phyloP scores from a whole-genome alignment of 2,797 vertebrate genomes.

The Premnoplex brunnescens region DNA sequence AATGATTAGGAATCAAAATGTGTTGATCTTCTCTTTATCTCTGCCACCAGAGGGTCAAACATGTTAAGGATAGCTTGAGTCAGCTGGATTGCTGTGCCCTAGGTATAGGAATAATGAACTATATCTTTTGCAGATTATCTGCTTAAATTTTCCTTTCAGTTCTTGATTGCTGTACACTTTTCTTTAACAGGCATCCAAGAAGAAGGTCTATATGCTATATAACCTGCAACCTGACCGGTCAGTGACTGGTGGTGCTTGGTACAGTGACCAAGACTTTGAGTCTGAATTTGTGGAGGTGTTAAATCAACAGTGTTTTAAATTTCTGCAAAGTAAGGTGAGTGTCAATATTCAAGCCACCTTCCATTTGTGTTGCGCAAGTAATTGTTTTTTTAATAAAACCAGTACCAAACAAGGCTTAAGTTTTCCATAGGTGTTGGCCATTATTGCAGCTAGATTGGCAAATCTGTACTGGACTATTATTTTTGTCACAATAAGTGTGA shows the following conservation, averaged over 20 bases:
- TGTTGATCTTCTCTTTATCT: not conserved
- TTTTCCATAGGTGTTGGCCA: not conserved
- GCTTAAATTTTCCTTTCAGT: not conserved
- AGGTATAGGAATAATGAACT: not conserved
- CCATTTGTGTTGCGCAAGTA: not conserved
- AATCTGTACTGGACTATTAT: not conserved
- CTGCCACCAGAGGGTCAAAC: not conserved
- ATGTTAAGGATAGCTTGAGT: not conserved
- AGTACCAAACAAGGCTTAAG: not conserved
- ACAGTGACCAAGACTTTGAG: slow-evolving; percentile 98
- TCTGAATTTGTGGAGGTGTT: slow-evolving; percentile 98
- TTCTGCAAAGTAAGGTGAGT: slow-evolving; percentile 92
- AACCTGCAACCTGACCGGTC: slow-evolving; percentile 95
- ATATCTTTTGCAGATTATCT: not conserved
- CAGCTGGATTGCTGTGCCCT: not conserved
- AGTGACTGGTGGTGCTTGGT: slow-evolving; percentile 96
- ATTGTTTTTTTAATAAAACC: not conserved
- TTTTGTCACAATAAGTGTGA: not conserved
- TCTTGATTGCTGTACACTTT: not conserved
- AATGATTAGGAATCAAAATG: not conserved
- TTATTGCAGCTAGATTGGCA: not conserved
- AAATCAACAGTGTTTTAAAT: slow-evolving; percentile 98
- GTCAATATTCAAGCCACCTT: not conserved
- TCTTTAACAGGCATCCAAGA: slow-evolving; percentile 91
- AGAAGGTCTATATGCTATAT: slow-evolving; percentile 98